Evolutionary conservation across 2,888 invertebrate species (phyloP).

Genomic region (Geophilus truncorum): DNA sequence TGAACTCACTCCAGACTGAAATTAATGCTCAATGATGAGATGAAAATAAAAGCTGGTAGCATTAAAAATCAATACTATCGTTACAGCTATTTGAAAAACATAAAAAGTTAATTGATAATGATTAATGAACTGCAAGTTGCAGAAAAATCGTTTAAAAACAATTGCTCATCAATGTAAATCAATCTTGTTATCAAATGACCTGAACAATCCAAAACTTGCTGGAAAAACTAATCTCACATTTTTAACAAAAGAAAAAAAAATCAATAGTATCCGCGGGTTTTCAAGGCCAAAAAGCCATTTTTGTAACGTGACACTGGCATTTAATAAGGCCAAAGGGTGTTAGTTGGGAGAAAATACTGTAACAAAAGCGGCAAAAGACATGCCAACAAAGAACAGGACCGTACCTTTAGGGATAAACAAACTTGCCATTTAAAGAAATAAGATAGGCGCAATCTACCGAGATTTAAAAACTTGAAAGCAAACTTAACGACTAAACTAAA

Average conservation of each 20-base stretch:
- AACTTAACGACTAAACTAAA: neutral
- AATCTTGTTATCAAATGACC: neutral
- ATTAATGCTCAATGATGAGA: too few relatives aligned
- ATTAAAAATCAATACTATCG: neutral
- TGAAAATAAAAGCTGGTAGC: too few relatives aligned
- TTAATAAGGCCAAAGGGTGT: neutral
- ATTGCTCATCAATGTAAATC: neutral
- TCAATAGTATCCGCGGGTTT: neutral
- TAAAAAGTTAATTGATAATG: neutral
- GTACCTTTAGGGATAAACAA: neutral
- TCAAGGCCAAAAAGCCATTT: neutral
- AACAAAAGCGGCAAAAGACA: neutral
- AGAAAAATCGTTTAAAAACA: neutral
- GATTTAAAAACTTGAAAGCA: too few relatives aligned
- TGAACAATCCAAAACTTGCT: too few relatives aligned
- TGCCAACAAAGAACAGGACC: neutral
- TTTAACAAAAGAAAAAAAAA: slow-evolving; percentile 6
- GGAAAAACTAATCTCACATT: too few relatives aligned
- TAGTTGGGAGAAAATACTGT: neutral
- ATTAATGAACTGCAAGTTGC: neutral
- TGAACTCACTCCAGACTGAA: too few relatives aligned
- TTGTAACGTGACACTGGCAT: neutral
- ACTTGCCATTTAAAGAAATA: neutral
- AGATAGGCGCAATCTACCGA: neutral
- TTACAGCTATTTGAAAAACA: neutral